Conservation (phyloP, 2,113 vertebrate genomes). For the Coptodon rendalli region DNA sequence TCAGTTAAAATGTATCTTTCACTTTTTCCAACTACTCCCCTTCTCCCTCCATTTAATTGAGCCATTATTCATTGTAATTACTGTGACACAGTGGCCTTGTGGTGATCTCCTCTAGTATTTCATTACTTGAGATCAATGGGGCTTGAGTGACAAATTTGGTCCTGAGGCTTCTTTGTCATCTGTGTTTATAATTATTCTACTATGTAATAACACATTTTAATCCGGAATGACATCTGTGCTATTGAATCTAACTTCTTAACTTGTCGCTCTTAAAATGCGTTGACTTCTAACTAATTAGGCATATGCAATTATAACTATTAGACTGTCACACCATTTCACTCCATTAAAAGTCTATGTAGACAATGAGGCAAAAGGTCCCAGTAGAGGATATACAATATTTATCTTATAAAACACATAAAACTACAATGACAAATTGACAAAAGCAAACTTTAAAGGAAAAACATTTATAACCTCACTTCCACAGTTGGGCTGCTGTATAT, state of each 20-base stretch:
- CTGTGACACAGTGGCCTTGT: conserved; percentile 27
- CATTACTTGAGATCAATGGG: conserved; percentile 49
- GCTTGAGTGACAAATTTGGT: conserved; percentile 40
- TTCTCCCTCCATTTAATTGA: conserved; percentile 31
- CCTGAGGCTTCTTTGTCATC: not conserved
- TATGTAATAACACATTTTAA: conserved; percentile 19
- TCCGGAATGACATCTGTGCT: not conserved
- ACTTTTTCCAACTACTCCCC: not conserved
- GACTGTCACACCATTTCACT: not conserved
- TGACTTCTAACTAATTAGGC: not conserved
- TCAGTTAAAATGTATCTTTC: not conserved
- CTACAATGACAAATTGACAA: not conserved
- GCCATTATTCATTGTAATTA: conserved; percentile 50
- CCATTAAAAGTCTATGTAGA: not conserved
- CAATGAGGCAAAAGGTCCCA: not conserved
- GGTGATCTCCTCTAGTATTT: conserved; percentile 28
- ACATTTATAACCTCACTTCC: not conserved
- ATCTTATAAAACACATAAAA: not conserved
- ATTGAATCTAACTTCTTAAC: not conserved
- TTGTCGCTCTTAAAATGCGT: not conserved
- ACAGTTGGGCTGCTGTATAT: not conserved
- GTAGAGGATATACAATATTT: not conserved
- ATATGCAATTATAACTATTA: not conserved
- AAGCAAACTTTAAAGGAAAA: not conserved
- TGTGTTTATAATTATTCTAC: conserved; percentile 14